These are phyloP conservation scores for Bos indicus DNA, from an alignment of 2,113 vertebrate genomes.

Conservation along the genomic window DNA sequence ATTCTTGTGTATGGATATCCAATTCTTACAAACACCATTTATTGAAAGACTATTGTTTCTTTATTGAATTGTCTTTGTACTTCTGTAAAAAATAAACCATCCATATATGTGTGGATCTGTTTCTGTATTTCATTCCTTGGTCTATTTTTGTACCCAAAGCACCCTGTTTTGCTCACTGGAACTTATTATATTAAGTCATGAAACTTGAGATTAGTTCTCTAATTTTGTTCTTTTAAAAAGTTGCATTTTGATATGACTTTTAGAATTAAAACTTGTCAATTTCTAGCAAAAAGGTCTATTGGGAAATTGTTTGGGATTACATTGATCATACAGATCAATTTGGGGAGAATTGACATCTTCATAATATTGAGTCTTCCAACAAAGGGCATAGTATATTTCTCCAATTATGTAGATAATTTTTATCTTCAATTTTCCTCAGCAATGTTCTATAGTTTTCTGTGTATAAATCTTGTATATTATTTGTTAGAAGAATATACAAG, in stretches of 20 bases:
- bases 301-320: neutral
- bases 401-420: neutral
- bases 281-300: neutral
- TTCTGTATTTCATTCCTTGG: neutral
- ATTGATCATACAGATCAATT: neutral
- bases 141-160: neutral
- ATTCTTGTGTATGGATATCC: neutral
- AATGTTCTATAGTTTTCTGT: neutral
- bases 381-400: neutral
- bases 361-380: neutral
- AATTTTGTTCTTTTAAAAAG: neutral
- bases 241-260: neutral
- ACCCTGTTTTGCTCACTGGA: neutral
- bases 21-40: neutral
- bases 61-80: neutral
- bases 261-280: neutral
- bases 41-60: neutral
- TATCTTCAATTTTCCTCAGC: neutral
- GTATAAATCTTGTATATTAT: neutral
- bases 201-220: neutral
- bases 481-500: neutral
- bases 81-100: neutral
- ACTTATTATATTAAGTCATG: neutral
- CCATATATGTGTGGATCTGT: neutral
- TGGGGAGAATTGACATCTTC: neutral